phyloP scores from a whole-genome alignment of 2,888 invertebrate genomes.

The Noctua janthina region DNA sequence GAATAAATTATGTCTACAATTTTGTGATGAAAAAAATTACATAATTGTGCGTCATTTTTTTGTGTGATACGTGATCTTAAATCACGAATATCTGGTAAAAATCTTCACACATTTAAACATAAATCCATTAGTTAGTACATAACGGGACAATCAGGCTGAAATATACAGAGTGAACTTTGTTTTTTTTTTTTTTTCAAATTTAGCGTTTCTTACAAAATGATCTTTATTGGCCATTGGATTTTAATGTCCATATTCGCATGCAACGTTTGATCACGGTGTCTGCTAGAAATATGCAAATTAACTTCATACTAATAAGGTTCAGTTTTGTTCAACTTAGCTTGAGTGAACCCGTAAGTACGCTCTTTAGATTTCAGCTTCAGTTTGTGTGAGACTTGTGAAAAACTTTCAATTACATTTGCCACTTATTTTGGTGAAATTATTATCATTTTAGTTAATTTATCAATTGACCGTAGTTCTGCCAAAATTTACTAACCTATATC shows the following conservation, averaged over 20 bases:
- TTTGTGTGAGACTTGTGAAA: constrained; percentile 5
- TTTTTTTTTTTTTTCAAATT: not conserved
- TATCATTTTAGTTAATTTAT: not conserved
- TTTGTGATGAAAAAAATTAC: not conserved
- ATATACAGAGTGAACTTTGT: not conserved
- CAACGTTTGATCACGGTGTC: not conserved
- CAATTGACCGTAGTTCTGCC: not conserved
- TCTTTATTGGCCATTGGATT: rapidly evolving
- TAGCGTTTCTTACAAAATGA: not conserved
- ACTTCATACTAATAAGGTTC: not conserved
- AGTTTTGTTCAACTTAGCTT: not conserved
- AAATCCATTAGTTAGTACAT: constrained; percentile 62
- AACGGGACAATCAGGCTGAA: constrained; percentile 38
- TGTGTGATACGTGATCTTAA: not conserved
- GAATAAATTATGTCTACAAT: not conserved
- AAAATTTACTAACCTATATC: not conserved
- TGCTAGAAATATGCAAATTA: not conserved
- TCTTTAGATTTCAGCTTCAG: constrained; percentile 19
- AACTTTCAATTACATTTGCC: not conserved
- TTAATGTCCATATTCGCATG: not conserved
- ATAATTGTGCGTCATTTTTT: constrained; percentile 37
- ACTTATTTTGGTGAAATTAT: not conserved
- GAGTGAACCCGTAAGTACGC: not conserved
- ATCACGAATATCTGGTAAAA: constrained; percentile 56
- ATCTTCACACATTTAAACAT: constrained; percentile 59